Base-by-base conservation (phyloP, 1,140 invertebrate species). In the Drosophila nigromelanica region DNA sequence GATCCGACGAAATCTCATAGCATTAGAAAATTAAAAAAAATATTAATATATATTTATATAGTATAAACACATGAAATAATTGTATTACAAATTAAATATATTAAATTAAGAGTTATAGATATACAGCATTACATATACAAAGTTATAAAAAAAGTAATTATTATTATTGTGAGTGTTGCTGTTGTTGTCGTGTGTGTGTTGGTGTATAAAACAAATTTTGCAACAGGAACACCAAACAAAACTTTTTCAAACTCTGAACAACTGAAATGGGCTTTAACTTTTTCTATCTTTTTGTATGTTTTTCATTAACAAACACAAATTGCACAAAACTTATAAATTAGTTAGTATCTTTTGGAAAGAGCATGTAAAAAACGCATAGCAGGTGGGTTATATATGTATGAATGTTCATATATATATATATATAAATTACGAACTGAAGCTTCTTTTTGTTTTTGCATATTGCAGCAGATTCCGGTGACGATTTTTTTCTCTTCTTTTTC, bases 1-100 rank as follows among this genome's bases (percentile, higher is more conserved):
- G 83, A 89, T 89, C 83, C 83, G 64, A 74, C 79, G 76, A 89
- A 89, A 89, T 89, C 83, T 89, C 83, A 89, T 87, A 87, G 82
- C 80, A 87, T 82, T 87, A 76, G 56, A 59, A 60, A 67, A 61
- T 56, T 18, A 47, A 54, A 40, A 62, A 45, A 52, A 56, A 64
- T 47, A 64, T 56, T 54, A 24, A 35, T 54, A 58, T 68, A 42
- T 55, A 45, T 18, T 18, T 2, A 18, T 18, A 18, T 18, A 18
- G 14, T 56, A 72, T 67, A 72, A 72, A 72, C 69, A 72, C 62
- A 33, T 67, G 69, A 67, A 67, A 72, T 58, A 52, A 71, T 63
- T 27, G 54, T 39, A 69, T 86, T 85, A 85, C 74, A 62, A 74
- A 50, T 80, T 86, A 86, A 85, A 86, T 85, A 85, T 56, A 45